Evolutionary conservation across 2,888 invertebrate genomes (phyloP).

Genomic region (Phoenoteleia sp.): DNA sequence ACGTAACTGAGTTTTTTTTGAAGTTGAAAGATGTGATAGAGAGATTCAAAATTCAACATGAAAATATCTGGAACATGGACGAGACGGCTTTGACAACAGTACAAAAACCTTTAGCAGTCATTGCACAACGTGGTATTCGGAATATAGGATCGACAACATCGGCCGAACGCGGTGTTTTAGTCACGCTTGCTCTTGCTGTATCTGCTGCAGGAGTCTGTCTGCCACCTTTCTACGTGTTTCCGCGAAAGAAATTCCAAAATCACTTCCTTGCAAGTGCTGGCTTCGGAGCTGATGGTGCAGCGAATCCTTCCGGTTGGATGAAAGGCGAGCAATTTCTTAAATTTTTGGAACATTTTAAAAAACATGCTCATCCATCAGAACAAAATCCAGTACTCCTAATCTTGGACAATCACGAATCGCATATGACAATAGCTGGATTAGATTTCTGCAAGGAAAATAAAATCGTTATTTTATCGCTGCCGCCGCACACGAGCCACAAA

Average conservation of each 20-base stretch:
- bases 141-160: constrained; percentile 80
- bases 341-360: not conserved
- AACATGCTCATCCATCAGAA: not conserved
- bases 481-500: constrained; percentile 82
- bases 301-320: constrained; percentile 80
- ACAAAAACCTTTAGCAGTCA: constrained; percentile 78
- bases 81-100: constrained; percentile 81
- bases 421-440: constrained; percentile 52
- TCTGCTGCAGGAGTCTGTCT: constrained; percentile 76
- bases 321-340: constrained; percentile 1
- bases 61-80: constrained; percentile 79
- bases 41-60: constrained; percentile 67
- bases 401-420: constrained; percentile 72
- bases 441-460: constrained; percentile 80
- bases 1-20: constrained; percentile 59
- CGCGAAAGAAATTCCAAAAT: constrained; percentile 71
- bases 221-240: constrained; percentile 79
- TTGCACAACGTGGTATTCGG: constrained; percentile 79
- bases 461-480: constrained; percentile 79
- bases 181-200: constrained; percentile 76
- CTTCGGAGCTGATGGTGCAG: constrained; percentile 63
- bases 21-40: constrained; percentile 70
- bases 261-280: constrained; percentile 66
- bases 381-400: constrained; percentile 74
- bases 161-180: constrained; percentile 77